Evolutionary conservation across 2,888 invertebrate species (phyloP), one percentile per base, ranked within the genome.

Genomic region (Scaptomyza polygonia): DNA sequence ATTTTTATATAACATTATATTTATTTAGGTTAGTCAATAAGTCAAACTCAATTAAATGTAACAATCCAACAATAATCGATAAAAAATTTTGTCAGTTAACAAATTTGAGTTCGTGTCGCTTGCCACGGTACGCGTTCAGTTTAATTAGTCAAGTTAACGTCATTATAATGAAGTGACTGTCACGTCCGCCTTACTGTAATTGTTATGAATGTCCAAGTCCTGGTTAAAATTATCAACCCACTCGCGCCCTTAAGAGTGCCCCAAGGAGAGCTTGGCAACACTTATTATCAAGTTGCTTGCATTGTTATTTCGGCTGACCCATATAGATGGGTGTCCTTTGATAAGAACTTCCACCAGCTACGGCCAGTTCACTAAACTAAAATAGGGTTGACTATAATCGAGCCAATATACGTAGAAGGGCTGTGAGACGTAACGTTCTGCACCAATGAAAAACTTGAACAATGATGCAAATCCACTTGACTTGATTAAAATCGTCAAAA

Each of bases 401-500:
- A 51, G 63, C 54, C 69, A 66, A 66, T 74, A 69, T 34, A 34
- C 56, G 65, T 62, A 34, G 65, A 58, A 49, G 65, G 54, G 56
- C 45, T 69, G 51, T 45, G 61, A 68, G 32, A 32, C 65, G 61
- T 57, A 51, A 58, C 58, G 58, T 48, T 58, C 56, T 44, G 54
- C 55, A 55, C 30, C 65, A 67, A 65, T 83, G 74, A 71, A 84
- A 72, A 39, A 77, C 67, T 86, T 66, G 66, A 74, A 62, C 69
- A 69, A 62, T 72, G 85, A 81, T 78, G 82, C 66, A 87, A 78
- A 78, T 85, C 87, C 88, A 84, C 84, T 84, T 84, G 87, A 71
- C 79, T 84, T 88, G 88, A 84, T 84, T 84, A 82, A 81, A 84
- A 87, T 87, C 88, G 72, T 87, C 73, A 85, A 88, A 57, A 67